These are phyloP conservation scores for Urocynchramus pylzowi DNA, from an alignment of 2,113 vertebrate genomes.

Conservation along the genomic window DNA sequence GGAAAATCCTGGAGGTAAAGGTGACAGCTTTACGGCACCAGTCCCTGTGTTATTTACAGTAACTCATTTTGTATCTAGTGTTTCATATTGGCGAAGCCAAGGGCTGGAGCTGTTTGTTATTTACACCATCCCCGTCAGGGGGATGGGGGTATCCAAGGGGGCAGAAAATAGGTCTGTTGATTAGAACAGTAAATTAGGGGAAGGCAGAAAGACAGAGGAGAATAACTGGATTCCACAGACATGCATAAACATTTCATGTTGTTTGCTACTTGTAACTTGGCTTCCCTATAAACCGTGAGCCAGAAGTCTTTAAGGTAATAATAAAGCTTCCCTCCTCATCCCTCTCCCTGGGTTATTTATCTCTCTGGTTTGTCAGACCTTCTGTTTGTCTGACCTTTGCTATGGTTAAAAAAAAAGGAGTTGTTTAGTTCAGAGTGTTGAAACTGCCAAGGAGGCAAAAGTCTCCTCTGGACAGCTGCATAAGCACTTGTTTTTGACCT, in stretches of 20 bases:
- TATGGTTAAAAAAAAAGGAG: not conserved
- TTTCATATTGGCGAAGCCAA: slow-evolving; percentile 57
- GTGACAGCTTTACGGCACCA: slow-evolving; percentile 72
- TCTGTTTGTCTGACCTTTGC: not conserved
- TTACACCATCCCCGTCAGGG: slow-evolving; percentile 60
- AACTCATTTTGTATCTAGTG: slow-evolving; percentile 75
- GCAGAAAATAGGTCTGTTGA: slow-evolving; percentile 69
- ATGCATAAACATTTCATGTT: slow-evolving; percentile 62
- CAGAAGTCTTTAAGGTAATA: slow-evolving; percentile 22
- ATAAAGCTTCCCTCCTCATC: not conserved
- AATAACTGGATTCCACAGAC: slow-evolving; percentile 8
- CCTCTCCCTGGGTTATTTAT: slow-evolving; percentile 5
- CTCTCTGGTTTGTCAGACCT: not conserved
- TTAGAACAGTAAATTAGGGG: slow-evolving; percentile 75
- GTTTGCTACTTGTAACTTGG: not conserved
- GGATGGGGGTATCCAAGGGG: slow-evolving; percentile 30
- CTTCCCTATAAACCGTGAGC: slow-evolving; percentile 7
- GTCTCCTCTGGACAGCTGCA: not conserved
- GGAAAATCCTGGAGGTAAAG: slow-evolving; percentile 64
- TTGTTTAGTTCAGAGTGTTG: not conserved
- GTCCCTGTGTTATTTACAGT: slow-evolving; percentile 77
- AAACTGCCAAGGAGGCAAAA: not conserved
- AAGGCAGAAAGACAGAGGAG: not conserved
- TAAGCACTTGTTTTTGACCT: not conserved
- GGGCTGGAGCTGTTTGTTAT: slow-evolving; percentile 63